These are phyloP conservation scores for Panorpa germanica DNA, from an alignment of 2,888 invertebrate genomes.

Conservation along the genomic window DNA sequence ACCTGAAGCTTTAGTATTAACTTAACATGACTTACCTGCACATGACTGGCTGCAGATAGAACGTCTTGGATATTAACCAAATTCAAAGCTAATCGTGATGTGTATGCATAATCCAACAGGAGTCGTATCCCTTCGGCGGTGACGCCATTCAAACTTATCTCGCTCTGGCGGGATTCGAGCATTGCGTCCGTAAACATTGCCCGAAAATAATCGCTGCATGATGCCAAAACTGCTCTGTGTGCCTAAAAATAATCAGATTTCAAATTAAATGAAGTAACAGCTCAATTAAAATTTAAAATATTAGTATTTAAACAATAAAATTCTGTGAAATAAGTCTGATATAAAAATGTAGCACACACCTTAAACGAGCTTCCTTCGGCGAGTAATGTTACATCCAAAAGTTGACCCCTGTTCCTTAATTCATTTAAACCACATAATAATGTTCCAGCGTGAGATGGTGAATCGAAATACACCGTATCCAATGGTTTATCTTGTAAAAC, in stretches of 20 bases:
- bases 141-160: conserved; percentile 44
- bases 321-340: conserved; percentile 3
- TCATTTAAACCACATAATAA: conserved; percentile 39
- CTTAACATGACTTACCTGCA: conserved; percentile 26
- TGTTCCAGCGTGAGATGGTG: conserved; percentile 32
- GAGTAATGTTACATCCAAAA: conserved; percentile 45
- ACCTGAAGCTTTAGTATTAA: no score
- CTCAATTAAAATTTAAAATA: conserved; percentile 4
- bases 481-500: conserved; percentile 22
- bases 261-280: conserved; percentile 4
- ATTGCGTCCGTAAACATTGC: conserved; percentile 59
- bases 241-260: conserved; percentile 24
- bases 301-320: conserved; percentile 1
- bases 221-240: conserved; percentile 48
- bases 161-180: conserved; percentile 41
- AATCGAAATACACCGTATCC: conserved; percentile 30
- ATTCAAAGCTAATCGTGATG: conserved; percentile 38
- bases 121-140: conserved; percentile 41
- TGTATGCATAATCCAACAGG: conserved; percentile 49
- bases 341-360: conserved; percentile 19
- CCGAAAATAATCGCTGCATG: conserved; percentile 54
- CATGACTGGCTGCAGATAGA: conserved; percentile 46
- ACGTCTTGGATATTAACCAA: conserved; percentile 46
- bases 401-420: conserved; percentile 34
- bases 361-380: conserved; percentile 42